Conservation (phyloP, 2,113 vertebrate genomes). For the Trematomus loennbergii region DNA sequence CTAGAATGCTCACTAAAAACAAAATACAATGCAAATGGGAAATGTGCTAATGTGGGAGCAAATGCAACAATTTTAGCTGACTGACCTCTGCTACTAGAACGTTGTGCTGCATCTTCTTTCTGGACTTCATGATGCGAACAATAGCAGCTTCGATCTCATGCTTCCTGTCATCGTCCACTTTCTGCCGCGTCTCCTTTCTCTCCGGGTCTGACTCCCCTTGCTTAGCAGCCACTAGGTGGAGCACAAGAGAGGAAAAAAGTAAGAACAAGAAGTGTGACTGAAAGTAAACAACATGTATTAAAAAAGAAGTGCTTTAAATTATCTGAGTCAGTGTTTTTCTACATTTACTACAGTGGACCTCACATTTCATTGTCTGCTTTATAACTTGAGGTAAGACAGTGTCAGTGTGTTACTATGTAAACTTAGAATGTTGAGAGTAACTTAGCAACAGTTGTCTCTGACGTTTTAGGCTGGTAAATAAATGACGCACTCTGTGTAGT, state of each 20-base stretch:
- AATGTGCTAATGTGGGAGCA: neutral
- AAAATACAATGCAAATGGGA: neutral
- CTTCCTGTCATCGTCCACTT: conserved; percentile 98
- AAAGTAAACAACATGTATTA: neutral
- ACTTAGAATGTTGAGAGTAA: too few relatives aligned
- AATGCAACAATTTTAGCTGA: neutral
- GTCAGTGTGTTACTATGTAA: too few relatives aligned
- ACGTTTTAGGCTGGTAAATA: too few relatives aligned
- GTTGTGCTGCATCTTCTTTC: conserved; percentile 99
- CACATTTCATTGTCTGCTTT: neutral
- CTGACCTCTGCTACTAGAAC: conserved; percentile 98
- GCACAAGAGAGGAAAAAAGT: conserved; percentile 9
- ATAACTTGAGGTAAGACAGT: neutral
- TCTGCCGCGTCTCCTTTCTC: conserved; percentile 98
- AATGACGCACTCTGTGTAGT: too few relatives aligned
- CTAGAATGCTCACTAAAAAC: neutral
- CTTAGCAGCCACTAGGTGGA: conserved; percentile 94
- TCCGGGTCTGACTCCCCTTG: conserved; percentile 99
- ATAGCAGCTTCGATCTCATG: conserved; percentile 99
- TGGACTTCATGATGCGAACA: conserved; percentile 99
- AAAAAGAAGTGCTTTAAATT: neutral
- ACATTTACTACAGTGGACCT: neutral
- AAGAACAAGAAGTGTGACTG: neutral
- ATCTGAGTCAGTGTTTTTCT: neutral
- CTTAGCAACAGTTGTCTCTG: too few relatives aligned